Percentiles rank a stretch among this genome's conserved stretches.
Conservation (phyloP, 2,888 invertebrate genomes). For the Corbicula japonica region DNA sequence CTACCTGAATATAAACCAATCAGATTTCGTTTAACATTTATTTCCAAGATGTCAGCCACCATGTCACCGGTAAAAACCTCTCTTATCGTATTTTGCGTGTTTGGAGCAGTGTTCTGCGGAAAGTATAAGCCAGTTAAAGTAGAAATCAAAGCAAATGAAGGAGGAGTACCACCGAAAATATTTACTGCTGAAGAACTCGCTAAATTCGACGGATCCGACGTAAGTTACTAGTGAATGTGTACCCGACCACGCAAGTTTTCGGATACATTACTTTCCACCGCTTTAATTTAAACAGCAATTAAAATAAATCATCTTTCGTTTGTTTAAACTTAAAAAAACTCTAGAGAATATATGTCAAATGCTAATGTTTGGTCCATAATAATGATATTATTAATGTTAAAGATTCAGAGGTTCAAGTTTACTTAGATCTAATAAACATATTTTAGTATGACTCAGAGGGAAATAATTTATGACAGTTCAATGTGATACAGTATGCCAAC, state of each 20-base stretch:
- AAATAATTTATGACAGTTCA: too few species aligned
- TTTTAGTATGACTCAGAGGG: too few species aligned
- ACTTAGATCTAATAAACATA: too few species aligned
- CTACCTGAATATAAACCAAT: conserved; percentile 1
- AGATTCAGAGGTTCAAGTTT: too few species aligned
- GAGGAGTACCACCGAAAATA: conserved; percentile 71
- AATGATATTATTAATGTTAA: too few species aligned
- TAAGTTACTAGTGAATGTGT: conserved; percentile 63
- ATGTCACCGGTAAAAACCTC: conserved; percentile 38
- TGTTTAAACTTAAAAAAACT: too few species aligned
- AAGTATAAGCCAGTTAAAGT: conserved; percentile 62
- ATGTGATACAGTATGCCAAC: too few species aligned
- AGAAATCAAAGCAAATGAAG: conserved; percentile 65
- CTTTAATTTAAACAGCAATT: too few species aligned
- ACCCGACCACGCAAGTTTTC: background rate
- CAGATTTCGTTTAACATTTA: background rate
- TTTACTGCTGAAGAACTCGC: conserved; percentile 77
- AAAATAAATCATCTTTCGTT: too few species aligned
- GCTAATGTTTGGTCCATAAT: too few species aligned
- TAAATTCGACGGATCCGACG: conserved; percentile 79
- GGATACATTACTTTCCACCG: too few species aligned
- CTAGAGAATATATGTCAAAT: too few species aligned
- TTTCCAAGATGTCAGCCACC: conserved; percentile 52
- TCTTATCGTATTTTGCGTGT: conserved; percentile 12
- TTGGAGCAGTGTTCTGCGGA: conserved; percentile 18